These are phyloP conservation scores for Gymnocephalus cernua DNA, from an alignment of 2,113 vertebrate species.

Conservation along the genomic window DNA sequence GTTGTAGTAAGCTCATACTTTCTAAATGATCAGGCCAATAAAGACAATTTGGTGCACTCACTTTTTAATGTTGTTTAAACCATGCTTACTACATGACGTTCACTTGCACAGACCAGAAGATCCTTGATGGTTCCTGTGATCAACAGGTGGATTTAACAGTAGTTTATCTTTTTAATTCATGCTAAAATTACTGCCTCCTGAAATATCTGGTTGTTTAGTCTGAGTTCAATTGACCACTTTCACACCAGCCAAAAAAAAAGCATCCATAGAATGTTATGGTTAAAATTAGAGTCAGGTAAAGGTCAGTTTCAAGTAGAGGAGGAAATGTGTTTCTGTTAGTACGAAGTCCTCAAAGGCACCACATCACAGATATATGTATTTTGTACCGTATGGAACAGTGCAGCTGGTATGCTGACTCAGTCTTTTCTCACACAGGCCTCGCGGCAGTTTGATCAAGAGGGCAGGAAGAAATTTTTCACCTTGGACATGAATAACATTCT, in stretches of 20 bases:
- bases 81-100: background rate
- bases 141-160: background rate
- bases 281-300: constrained; percentile 3
- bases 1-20: background rate
- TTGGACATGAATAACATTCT: constrained; percentile 99
- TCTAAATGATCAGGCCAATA: background rate
- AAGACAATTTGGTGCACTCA: background rate
- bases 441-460: constrained; percentile 98
- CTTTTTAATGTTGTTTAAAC: background rate
- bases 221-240: background rate
- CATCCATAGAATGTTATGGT: background rate
- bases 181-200: background rate
- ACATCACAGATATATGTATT: constrained; percentile 24
- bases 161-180: background rate
- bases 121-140: background rate
- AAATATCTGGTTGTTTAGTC: background rate
- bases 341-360: background rate
- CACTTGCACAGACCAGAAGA: background rate
- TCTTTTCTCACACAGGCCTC: constrained; percentile 88
- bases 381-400: constrained; percentile 26
- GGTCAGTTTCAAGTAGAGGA: background rate
- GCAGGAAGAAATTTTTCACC: constrained; percentile 99
- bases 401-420: constrained; percentile 60
- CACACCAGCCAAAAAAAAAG: background rate
- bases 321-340: constrained; percentile 8